Base-by-base conservation (phyloP, 2,888 invertebrate species). In the Endomychus coccineus region DNA sequence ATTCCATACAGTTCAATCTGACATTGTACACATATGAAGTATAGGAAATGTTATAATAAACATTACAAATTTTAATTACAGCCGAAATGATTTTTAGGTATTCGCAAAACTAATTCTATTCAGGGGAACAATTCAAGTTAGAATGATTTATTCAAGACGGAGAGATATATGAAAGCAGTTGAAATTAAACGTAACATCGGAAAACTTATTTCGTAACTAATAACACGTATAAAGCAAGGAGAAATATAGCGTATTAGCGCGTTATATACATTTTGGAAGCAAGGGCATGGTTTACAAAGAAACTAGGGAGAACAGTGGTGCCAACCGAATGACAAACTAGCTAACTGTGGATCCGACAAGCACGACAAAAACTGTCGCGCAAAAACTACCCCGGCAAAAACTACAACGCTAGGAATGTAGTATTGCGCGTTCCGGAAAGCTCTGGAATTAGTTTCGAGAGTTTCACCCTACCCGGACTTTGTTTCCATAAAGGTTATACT, bases 341-440 rank as follows among this genome's bases (percentile, higher is more conserved):
- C 66, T 64, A 66, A 65, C 66, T 66, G 66, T 66, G 66, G 66
- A 64, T 65, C 65, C 64, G 66, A 66, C 66, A 64, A 59, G 58
- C 57, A 54, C 46, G 46, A 48, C 50, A 59, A 61, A 61, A 61
- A 60, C 54, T 57, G 44, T 42, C 44, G 43, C 47, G 52, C 57
- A 60, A 61, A 61, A 62, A 62, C 55, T 54, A 36, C 34, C 35
- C 35, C 33, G 17, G 41, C 42, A 39, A 42, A 39, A 42, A 40
- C 40, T 36, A 33, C 40, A 27, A 12, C 24, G 6, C 10, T 9
- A 6, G 23, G 29, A 41, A 41, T 31, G 35, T 29, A 40, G 17
- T 5, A 6, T 11, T 12, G 3, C 35, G 35, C 15, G 16, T 16
- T 16, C 32, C 33, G 25, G 33, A 32, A 35, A 39, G 32, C 33